Conservation (phyloP, 2,113 vertebrate genomes). For the Globicephala melas region DNA sequence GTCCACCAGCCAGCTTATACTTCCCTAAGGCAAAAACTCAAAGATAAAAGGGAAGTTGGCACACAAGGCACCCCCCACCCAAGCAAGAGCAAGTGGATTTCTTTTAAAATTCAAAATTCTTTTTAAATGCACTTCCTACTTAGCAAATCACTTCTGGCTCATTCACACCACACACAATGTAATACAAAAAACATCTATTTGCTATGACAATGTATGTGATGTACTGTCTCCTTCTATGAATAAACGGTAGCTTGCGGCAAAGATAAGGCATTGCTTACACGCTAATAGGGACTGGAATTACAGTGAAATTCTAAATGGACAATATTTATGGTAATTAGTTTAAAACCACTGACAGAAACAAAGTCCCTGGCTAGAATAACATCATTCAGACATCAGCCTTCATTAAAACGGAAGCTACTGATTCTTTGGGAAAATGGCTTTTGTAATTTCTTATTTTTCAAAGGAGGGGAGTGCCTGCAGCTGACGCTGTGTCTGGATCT, state of each 20-base stretch:
- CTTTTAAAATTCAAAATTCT: constrained; percentile 60
- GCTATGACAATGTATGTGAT: constrained; percentile 59
- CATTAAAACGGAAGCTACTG: constrained; percentile 14
- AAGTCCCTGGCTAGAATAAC: constrained; percentile 11
- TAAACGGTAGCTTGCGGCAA: constrained; percentile 55
- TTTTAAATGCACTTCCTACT: constrained; percentile 54
- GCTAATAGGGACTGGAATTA: constrained; percentile 36
- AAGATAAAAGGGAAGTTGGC: neutral
- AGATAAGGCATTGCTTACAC: constrained; percentile 37
- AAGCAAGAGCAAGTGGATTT: neutral
- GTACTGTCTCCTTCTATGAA: constrained; percentile 46
- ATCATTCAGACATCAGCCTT: constrained; percentile 43
- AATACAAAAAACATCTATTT: constrained; percentile 47
- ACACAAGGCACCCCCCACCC: neutral
- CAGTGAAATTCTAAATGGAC: constrained; percentile 55
- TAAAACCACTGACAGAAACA: constrained; percentile 65
- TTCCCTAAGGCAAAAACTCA: neutral
- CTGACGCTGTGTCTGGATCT: neutral
- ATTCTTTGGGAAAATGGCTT: constrained; percentile 28
- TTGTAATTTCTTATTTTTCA: constrained; percentile 23
- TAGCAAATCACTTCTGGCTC: constrained; percentile 62
- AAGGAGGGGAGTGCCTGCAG: neutral
- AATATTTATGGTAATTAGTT: constrained; percentile 68
- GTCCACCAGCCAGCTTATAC: neutral
- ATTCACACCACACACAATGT: constrained; percentile 62